Evolutionary conservation across 2,888 invertebrate genomes (phyloP).

Genomic region (Seira musarum): DNA sequence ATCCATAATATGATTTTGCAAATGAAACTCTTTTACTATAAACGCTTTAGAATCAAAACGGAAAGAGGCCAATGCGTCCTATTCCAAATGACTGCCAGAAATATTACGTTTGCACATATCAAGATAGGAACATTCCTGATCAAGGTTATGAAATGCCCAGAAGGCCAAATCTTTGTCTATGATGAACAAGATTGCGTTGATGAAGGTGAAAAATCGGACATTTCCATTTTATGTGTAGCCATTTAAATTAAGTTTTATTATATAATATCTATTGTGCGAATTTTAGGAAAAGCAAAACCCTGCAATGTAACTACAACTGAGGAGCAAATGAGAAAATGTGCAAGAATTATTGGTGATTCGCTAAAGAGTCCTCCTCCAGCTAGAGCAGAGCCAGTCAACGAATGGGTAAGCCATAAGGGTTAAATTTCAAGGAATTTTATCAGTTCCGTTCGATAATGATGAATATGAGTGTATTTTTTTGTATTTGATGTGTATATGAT

Average conservation of each 20-base stretch:
- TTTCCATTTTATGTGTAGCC: too few relatives aligned
- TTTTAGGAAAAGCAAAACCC: slow-evolving; percentile 61
- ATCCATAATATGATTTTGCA: too few relatives aligned
- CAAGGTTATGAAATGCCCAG: slow-evolving; percentile 64
- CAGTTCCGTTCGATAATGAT: too few relatives aligned
- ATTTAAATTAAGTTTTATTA: not conserved
- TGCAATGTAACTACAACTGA: slow-evolving; percentile 58
- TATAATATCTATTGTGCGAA: not conserved
- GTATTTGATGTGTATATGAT: too few relatives aligned
- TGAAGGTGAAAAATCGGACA: too few relatives aligned
- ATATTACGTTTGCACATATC: slow-evolving; percentile 67
- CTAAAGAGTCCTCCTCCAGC: slow-evolving; percentile 18
- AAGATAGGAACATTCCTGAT: slow-evolving; percentile 65
- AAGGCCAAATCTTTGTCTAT: slow-evolving; percentile 63
- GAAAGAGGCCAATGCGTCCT: slow-evolving; percentile 60
- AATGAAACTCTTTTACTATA: not conserved
- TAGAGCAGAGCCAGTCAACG: slow-evolving; percentile 28
- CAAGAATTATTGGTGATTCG: slow-evolving; percentile 14
- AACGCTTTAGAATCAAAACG: slow-evolving; percentile 29
- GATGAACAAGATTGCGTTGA: slow-evolving; percentile 62
- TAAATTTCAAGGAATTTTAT: too few relatives aligned
- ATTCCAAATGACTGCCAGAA: slow-evolving; percentile 67
- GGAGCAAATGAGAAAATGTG: slow-evolving; percentile 34
- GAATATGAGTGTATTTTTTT: too few relatives aligned
- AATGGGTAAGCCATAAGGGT: slow-evolving; percentile 47